A percentile compares a stretch with the other conserved stretches of the same genome.
These are phyloP conservation scores for Eueremaeus valkanovi DNA, from an alignment of 2,888 invertebrate species.

Conservation along the genomic window DNA sequence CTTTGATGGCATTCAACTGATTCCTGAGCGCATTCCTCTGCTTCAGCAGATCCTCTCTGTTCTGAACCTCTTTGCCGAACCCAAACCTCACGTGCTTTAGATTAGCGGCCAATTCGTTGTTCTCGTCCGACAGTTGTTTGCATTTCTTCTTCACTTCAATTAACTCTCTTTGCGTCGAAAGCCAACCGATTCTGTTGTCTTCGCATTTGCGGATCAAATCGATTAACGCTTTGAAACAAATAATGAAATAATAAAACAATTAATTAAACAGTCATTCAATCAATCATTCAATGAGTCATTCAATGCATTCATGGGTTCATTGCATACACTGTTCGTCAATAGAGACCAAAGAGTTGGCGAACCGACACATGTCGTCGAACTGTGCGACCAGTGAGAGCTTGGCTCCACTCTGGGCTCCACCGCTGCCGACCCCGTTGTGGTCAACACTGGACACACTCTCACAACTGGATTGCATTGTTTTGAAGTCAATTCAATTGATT, in stretches of 20 bases:
- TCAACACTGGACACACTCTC: not conserved
- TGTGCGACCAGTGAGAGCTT: constrained; percentile 52
- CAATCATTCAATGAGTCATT: too few species aligned
- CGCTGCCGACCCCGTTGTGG: not conserved
- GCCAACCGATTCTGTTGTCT: constrained; percentile 18
- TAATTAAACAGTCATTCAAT: not conserved
- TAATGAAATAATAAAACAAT: not conserved
- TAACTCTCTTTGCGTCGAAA: not conserved
- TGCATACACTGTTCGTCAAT: not conserved
- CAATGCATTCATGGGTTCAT: too few species aligned
- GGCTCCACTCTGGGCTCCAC: not conserved
- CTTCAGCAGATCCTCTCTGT: constrained; percentile 29
- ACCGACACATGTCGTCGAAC: constrained; percentile 55
- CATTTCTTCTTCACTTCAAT: not conserved
- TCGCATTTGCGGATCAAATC: constrained; percentile 6
- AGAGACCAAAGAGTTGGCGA: constrained; percentile 17
- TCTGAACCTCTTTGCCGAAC: constrained; percentile 27
- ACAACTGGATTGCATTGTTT: not conserved
- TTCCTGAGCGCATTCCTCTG: constrained; percentile 33
- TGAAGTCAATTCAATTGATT: not conserved
- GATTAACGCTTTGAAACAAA: not conserved
- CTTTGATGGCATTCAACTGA: constrained; percentile 27
- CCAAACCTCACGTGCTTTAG: constrained; percentile 60
- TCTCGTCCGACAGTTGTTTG: constrained; percentile 60
- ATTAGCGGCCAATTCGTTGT: constrained; percentile 71